Evolutionary conservation across 2,113 vertebrate species (phyloP).

Genomic region (Rhea pennata): DNA sequence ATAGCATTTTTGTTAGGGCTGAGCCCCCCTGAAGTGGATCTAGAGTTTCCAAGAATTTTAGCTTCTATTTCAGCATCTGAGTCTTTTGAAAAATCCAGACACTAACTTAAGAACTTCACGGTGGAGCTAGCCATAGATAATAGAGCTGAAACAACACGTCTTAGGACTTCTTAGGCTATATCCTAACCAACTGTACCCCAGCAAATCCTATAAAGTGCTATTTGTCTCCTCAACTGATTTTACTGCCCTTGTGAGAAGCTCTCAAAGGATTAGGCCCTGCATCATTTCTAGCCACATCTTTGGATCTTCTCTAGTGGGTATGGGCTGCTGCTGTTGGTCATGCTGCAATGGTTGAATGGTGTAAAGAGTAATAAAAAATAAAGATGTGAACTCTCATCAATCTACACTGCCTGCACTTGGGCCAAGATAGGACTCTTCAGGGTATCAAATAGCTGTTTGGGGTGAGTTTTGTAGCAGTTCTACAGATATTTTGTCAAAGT

Average conservation of each 20-base stretch:
- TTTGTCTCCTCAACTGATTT: neutral
- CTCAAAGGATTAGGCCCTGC: neutral
- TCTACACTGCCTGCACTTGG: neutral
- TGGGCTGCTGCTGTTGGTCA: neutral
- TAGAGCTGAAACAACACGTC: neutral
- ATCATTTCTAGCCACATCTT: neutral
- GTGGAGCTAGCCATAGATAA: neutral
- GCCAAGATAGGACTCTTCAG: neutral
- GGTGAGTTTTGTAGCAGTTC: neutral
- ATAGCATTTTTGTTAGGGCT: neutral
- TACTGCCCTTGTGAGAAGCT: neutral
- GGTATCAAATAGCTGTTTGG: neutral
- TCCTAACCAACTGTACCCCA: neutral
- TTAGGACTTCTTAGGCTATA: neutral
- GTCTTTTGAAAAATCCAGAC: no score
- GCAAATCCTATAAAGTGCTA: neutral
- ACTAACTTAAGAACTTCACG: neutral
- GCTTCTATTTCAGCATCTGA: neutral
- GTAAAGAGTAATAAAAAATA: neutral
- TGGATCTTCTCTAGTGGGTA: neutral
- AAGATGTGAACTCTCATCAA: neutral
- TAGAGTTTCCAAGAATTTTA: neutral
- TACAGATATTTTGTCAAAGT: neutral
- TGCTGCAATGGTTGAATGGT: neutral
- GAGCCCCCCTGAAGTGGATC: neutral